phyloP scores from a whole-genome alignment of 2,888 invertebrate genomes.

The Phania funesta region DNA sequence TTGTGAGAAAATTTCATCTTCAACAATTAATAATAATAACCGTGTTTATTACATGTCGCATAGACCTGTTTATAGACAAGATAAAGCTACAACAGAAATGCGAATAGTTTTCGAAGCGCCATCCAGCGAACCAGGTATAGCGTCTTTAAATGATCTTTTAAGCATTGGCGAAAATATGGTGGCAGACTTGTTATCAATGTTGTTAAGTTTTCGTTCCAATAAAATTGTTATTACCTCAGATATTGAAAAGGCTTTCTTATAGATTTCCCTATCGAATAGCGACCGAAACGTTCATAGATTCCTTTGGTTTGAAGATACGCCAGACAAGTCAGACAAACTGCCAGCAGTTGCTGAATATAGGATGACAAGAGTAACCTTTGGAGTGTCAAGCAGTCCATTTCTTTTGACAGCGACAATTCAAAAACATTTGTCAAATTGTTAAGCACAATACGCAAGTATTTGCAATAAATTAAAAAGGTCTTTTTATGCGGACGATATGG shows the following conservation, averaged over 20 bases:
- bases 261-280: slow-evolving; percentile 53
- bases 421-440: slow-evolving; percentile 54
- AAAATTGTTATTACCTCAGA: slow-evolving; percentile 63
- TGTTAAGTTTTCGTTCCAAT: slow-evolving; percentile 64
- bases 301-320: slow-evolving; percentile 59
- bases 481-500: slow-evolving; percentile 57
- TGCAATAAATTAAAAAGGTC: slow-evolving; percentile 52
- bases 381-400: slow-evolving; percentile 61
- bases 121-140: slow-evolving; percentile 51
- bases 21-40: slow-evolving; percentile 3
- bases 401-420: slow-evolving; percentile 62
- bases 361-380: slow-evolving; percentile 66
- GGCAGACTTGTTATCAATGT: slow-evolving; percentile 51
- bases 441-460: slow-evolving; percentile 35
- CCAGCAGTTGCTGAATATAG: slow-evolving; percentile 46
- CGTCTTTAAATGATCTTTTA: slow-evolving; percentile 57
- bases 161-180: slow-evolving; percentile 59
- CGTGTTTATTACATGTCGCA: slow-evolving; percentile 54
- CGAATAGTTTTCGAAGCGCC: slow-evolving; percentile 44
- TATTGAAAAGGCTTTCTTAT: slow-evolving; percentile 66
- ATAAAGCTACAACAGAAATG: slow-evolving; percentile 33
- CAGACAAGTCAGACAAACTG: neutral
- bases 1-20: slow-evolving; percentile 26
- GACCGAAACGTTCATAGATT: slow-evolving; percentile 64
- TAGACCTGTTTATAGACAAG: slow-evolving; percentile 54